Base-by-base conservation (phyloP, 2,888 invertebrate species). In the Leptopterna dolabrata region DNA sequence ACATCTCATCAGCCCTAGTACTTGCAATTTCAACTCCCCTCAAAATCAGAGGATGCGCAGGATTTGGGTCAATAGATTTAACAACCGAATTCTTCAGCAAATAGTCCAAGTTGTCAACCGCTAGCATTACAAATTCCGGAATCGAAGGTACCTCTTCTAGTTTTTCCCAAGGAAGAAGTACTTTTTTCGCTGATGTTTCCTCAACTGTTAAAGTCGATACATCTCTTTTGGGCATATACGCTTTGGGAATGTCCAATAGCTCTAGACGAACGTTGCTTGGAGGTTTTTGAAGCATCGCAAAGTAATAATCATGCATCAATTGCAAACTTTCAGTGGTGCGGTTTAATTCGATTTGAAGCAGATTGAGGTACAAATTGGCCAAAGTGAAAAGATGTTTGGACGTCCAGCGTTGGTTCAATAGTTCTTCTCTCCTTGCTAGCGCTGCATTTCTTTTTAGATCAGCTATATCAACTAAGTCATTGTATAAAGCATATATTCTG, bases 271-370 rank as follows among this genome's bases (percentile, higher is more conserved):
- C 45, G 16, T 41, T 24, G 19, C 45, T 24, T 47, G 85, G 85
- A 45, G 85, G 73, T 76, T 85, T 85, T 24, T 85, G 55, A n/a
- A 86, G 51, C 86, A 86, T 86, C 7, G 86, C 86, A 55, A 51
- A 86, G 27, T 78, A 86, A 27, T 86, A 86, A 63, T 86, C 86
- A 16, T 86, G 78, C 7, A 78, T n/a, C 27, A 86, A 45, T 27
- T 86, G 86, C 76, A 76, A 27, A 36, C 76, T 86, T 14, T 78
- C 51, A 1, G 78, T n/a, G 9, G 76, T 63, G 9, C 86, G 76
- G 27, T 86, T 27, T 7, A 30, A 36, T 63, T 86, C 86, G n/a
- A 76, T 36, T 70, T 86, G 78, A 3, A 86, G 63, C 41, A 86
- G 41, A 55, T 27, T 78, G 24, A 47, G 45, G 36, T 36, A 78